Conservation (phyloP, 1,140 invertebrate genomes). For the Probaryconus sp. region DNA sequence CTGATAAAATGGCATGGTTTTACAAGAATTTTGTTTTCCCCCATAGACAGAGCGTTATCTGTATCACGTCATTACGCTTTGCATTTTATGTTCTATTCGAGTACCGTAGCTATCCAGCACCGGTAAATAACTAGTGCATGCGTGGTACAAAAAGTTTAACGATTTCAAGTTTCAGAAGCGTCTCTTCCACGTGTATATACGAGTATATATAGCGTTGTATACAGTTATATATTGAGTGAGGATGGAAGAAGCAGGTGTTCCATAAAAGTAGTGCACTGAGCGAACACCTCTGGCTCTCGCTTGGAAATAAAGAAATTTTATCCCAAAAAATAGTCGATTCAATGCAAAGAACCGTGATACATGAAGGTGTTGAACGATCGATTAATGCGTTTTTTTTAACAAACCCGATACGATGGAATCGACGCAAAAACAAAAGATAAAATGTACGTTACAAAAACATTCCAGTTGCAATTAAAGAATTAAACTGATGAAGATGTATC, state of each 20-base stretch:
- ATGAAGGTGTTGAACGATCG: not conserved
- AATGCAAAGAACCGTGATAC: not conserved
- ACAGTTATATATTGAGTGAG: too few species aligned
- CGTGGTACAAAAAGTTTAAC: slow-evolving; percentile 63
- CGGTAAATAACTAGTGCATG: slow-evolving; percentile 61
- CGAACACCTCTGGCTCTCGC: slow-evolving; percentile 37
- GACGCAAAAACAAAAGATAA: not conserved
- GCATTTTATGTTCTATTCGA: slow-evolving; percentile 35
- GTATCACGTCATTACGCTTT: slow-evolving; percentile 35
- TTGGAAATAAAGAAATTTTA: slow-evolving; percentile 13
- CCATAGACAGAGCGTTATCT: slow-evolving; percentile 48
- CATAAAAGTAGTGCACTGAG: slow-evolving; percentile 39
- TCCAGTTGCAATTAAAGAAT: not conserved
- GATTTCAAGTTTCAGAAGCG: slow-evolving; percentile 53
- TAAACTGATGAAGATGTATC: not conserved
- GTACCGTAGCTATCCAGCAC: slow-evolving; percentile 16
- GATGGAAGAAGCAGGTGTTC: slow-evolving; percentile 53
- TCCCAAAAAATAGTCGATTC: not conserved
- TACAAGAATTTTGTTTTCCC: slow-evolving; percentile 10
- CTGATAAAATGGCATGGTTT: too few species aligned
- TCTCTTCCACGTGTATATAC: slow-evolving; percentile 1
- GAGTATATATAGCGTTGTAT: too few species aligned
- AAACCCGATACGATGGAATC: not conserved
- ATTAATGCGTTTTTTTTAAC: slow-evolving; percentile 7
- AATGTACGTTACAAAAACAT: not conserved